Evolutionary conservation across 1,140 invertebrate genomes (phyloP), one percentile per base, ranked within the genome.

Genomic region (Orchesella cincta): DNA sequence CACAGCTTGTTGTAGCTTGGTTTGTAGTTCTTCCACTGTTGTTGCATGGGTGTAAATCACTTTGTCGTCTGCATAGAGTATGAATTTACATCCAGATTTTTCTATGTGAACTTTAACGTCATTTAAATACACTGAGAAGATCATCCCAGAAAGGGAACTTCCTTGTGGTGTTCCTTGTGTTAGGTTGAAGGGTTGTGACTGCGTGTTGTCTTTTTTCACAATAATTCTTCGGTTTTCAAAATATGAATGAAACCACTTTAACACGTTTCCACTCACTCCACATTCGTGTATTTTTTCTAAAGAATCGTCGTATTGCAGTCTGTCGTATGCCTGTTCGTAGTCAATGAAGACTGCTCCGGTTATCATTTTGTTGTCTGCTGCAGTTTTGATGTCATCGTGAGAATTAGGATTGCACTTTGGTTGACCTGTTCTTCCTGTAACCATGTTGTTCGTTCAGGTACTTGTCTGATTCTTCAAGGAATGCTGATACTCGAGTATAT

Each of bases 321-420:
- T 31, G 29, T 71, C 67, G 31, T 28, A 71, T 31, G 67, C 67
- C 18, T 36, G 29, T 34, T 31, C 12, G 31, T 28, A 71, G 34
- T 71, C 67, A 18, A 71, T 29, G 29, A 71, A 34, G 3, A 71
- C 29, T 5, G 67, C 34, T 12, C 67, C 67, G n/a, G n/a, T n/a
- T n/a, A n/a, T n/a, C n/a, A n/a, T n/a, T n/a, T n/a, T n/a, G n/a
- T n/a, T n/a, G n/a, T n/a, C n/a, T n/a, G n/a, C n/a, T n/a, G 2
- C 23, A 2, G 16, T 51, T 73, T 51, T 36, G 14, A 73, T 39
- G 3, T 39, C 8, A 46, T 73, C 71, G 71, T 73, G 5, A 73
- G 20, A 1, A 73, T 5, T 26, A 28, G 14, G 18, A 73, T 26
- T 12, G 36, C 71, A 51, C 71, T 73, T 73, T 73, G 34, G 71